These are phyloP conservation scores for Stratiolaelaps scimitus DNA, from an alignment of 1,140 invertebrate genomes.

Conservation along the genomic window DNA sequence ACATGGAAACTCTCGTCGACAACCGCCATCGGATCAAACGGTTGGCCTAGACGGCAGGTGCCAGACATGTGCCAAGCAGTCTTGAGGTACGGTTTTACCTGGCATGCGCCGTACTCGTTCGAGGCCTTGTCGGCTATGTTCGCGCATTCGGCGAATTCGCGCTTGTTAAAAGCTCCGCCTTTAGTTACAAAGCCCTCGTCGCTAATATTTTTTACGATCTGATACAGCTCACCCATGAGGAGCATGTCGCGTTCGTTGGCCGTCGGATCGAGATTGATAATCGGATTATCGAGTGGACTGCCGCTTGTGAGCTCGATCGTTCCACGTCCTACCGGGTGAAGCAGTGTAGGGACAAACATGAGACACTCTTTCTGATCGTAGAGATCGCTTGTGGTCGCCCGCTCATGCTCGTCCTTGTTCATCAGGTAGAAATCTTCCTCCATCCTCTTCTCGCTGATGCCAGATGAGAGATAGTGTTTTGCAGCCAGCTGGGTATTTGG, in stretches of 20 bases:
- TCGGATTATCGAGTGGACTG: neutral
- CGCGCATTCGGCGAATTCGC: neutral
- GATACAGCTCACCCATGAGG: neutral
- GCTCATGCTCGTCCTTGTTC: neutral
- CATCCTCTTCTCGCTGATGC: neutral
- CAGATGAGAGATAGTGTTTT: neutral
- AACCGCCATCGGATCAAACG: neutral
- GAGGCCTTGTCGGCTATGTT: neutral
- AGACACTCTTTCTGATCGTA: neutral
- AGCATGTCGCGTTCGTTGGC: neutral
- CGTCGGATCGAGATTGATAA: neutral
- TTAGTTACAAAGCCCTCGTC: neutral
- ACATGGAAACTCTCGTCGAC: constrained; percentile 14
- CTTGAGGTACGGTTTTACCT: neutral
- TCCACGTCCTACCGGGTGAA: neutral
- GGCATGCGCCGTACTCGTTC: neutral
- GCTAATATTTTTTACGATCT: constrained; percentile 16
- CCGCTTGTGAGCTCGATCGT: neutral
- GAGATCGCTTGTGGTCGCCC: neutral
- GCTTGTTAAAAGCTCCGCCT: neutral
- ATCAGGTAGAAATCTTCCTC: neutral
- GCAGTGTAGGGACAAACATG: neutral
- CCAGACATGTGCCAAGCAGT: constrained; percentile 18
- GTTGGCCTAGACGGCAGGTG: neutral
- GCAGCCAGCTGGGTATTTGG: neutral